A percentile compares a stretch with the other conserved stretches of the same genome.
phyloP scores from a whole-genome alignment of 1,140 invertebrate species.

The Brachionus koreanus region DNA sequence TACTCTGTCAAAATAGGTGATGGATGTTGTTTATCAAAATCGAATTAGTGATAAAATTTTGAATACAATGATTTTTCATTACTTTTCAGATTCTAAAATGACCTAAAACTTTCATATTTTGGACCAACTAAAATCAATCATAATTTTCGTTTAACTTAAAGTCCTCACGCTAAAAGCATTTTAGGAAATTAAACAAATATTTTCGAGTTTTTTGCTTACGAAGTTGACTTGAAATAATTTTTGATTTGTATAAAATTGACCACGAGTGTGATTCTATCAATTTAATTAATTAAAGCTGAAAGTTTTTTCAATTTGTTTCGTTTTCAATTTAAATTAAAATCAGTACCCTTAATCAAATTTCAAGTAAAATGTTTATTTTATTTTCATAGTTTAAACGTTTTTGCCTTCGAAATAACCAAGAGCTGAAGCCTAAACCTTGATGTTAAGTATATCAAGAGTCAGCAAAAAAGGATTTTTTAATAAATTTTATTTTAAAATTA shows the following conservation, averaged over 20 bases:
- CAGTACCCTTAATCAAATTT: no score
- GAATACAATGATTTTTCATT: neutral
- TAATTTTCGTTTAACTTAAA: neutral
- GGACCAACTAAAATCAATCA: neutral
- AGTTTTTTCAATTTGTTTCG: neutral
- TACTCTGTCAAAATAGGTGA: neutral
- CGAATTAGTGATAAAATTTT: neutral
- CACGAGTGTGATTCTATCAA: neutral
- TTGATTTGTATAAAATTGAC: neutral
- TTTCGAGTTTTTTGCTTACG: neutral
- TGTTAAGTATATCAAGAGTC: no score
- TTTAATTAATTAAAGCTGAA: neutral
- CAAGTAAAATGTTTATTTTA: no score
- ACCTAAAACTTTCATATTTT: neutral
- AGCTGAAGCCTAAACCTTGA: no score
- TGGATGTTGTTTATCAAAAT: constrained; percentile 7
- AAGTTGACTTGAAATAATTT: neutral
- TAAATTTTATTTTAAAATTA: no score
- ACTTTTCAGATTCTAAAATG: neutral
- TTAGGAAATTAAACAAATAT: neutral
- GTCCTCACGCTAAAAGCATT: neutral
- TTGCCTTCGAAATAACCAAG: no score
- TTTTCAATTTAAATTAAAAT: neutral
- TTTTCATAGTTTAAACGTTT: no score
- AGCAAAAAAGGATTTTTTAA: no score